Conservation (phyloP, 2,113 vertebrate genomes). For the Cepphus grylle region DNA sequence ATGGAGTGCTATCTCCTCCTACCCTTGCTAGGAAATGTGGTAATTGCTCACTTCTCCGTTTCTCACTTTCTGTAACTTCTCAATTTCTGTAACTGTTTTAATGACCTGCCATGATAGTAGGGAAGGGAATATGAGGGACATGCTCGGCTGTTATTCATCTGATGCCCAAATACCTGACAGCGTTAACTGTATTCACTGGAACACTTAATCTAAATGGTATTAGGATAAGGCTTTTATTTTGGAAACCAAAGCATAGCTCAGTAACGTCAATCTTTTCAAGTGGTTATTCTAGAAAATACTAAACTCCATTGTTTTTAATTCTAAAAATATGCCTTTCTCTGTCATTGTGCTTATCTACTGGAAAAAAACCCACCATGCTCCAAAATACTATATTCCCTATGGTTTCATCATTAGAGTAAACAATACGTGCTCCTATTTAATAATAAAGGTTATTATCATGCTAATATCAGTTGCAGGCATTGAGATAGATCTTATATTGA, state of each 20-base stretch:
- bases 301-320: background rate
- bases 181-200: background rate
- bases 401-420: background rate
- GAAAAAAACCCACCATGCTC: background rate
- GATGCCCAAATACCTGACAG: background rate
- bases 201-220: background rate
- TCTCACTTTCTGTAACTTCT: background rate
- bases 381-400: accelerated
- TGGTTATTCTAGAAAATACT: background rate
- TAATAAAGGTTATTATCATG: background rate
- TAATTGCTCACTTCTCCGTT: background rate
- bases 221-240: background rate
- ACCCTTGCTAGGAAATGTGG: background rate
- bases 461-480: background rate
- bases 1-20: background rate
- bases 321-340: background rate
- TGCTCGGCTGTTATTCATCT: background rate
- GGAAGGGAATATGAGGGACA: background rate
- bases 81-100: background rate
- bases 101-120: background rate
- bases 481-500: background rate
- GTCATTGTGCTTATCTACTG: background rate
- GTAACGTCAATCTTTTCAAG: background rate
- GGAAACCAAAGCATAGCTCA: background rate
- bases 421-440: background rate